Evolutionary conservation across 2,113 vertebrate genomes (phyloP), one percentile per base, ranked within the genome.

Genomic region (Odocoileus hemionus): DNA sequence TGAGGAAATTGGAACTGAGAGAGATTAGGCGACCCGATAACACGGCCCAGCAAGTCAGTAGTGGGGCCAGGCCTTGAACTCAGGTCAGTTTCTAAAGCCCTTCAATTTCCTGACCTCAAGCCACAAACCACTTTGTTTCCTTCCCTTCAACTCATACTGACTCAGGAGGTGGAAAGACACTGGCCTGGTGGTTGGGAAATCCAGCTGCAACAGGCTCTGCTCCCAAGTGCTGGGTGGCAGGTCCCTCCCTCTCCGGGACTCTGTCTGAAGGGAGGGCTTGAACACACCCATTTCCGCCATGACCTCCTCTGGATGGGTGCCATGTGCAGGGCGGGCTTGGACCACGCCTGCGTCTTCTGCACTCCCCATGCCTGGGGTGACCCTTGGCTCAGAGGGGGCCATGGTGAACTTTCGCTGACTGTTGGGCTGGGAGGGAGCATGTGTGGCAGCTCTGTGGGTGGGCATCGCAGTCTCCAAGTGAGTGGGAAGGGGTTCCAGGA

Each of bases 401-500:
- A 21, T 26, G 3, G 17, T 45, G 86, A 67, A 15, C 60, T 13
- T 43, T 26, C 0, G 0, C n/a, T 25, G 33, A 58, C 47, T 33
- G 7, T 28, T 10, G 55, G 70, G n/a, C 5, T 12, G 15, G 43
- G 78, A 26, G 57, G 19, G 21, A 45, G 52, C 4, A 0, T 25
- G 9, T 15, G 47, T 15, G 79, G 57, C 36, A 25, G 6, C 3
- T 0, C 52, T 1, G 4, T 26, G 17, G 7, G 0, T 7, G 78
- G 43, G 45, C 7, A 26, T 47, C 1, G 0, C 30, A 45, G 55
- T 36, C 47, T 39, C 70, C 43, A 30, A 3, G 43, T 5, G 21
- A 6, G 39, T 50, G 15, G 15, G 36, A 28, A 86, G 36, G 28
- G 4, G 28, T 14, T 13, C 39, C 36, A 45, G 39, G 55, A 17